Conservation (phyloP, 1,140 invertebrate genomes). For the Sogatella furcifera region DNA sequence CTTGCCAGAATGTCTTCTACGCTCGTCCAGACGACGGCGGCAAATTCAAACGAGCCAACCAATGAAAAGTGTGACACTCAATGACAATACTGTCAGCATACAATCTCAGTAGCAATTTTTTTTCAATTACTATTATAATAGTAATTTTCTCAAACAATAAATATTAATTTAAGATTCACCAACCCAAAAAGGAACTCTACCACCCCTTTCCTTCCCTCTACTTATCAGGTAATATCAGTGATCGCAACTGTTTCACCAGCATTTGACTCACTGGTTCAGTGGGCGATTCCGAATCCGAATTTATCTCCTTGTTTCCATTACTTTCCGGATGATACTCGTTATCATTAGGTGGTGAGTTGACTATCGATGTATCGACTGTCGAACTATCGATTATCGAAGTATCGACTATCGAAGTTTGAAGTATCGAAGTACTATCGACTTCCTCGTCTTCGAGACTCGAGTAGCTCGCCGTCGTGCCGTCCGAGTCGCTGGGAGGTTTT, state of each 20-base stretch:
- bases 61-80: too few species aligned
- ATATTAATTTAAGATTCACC: too few species aligned
- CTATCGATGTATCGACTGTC: background rate
- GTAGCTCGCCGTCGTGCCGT: slow-evolving; percentile 37
- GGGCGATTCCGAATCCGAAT: slow-evolving; percentile 47
- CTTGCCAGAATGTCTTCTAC: too few species aligned
- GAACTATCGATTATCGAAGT: background rate
- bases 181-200: too few species aligned
- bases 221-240: background rate
- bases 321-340: background rate
- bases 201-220: background rate
- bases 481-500: slow-evolving; percentile 26
- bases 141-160: too few species aligned
- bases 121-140: too few species aligned
- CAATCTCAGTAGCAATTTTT: too few species aligned
- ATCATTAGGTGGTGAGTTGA: slow-evolving; percentile 5
- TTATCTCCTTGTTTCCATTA: slow-evolving; percentile 25
- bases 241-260: slow-evolving; percentile 22
- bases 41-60: too few species aligned
- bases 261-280: slow-evolving; percentile 44
- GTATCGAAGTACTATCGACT: slow-evolving; percentile 23
- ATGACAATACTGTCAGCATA: too few species aligned
- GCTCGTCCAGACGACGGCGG: too few species aligned
- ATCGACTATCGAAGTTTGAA: slow-evolving; percentile 1
- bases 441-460: slow-evolving; percentile 38